A percentile compares a stretch with the other conserved stretches of the same genome.
Conservation (phyloP, 2,797 vertebrate genomes). For the Thalassophryne amazonica region DNA sequence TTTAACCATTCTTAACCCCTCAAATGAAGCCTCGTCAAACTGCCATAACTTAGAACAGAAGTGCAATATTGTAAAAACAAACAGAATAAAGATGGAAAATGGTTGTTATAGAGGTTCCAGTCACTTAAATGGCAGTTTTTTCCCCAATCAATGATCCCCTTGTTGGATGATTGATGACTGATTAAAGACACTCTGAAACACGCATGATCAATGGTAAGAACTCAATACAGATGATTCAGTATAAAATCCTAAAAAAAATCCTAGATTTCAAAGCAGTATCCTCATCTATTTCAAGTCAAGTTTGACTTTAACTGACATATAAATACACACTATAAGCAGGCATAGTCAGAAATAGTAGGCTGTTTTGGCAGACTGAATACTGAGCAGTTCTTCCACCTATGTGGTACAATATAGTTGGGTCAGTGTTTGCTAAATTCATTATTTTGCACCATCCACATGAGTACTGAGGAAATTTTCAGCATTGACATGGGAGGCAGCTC, state of each 20-base stretch:
- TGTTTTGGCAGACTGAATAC: slow-evolving; percentile 30
- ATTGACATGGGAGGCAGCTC: slow-evolving; percentile 4
- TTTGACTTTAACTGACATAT: slow-evolving; percentile 41
- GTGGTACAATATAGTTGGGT: slow-evolving; percentile 7
- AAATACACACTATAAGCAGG: slow-evolving; percentile 52
- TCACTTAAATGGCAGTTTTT: slow-evolving; percentile 3
- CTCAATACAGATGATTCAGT: slow-evolving; percentile 35
- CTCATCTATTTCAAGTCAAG: slow-evolving; percentile 40
- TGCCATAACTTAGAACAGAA: slow-evolving; percentile 3
- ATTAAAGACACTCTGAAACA: too few relatives aligned
- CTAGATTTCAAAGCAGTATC: slow-evolving; percentile 51
- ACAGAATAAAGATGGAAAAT: slow-evolving; percentile 8
- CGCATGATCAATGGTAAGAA: too few relatives aligned
- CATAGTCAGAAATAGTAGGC: slow-evolving; percentile 35
- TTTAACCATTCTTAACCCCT: not conserved
- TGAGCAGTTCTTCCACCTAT: slow-evolving; percentile 20
- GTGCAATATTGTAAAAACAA: slow-evolving; percentile 28
- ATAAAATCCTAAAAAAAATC: slow-evolving; percentile 74
- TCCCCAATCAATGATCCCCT: not conserved
- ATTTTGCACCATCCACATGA: not conserved
- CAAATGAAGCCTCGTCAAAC: slow-evolving; percentile 15
- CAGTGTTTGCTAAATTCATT: not conserved
- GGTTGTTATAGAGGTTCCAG: slow-evolving; percentile 7
- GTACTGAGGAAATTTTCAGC: not conserved
- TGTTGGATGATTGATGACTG: not conserved